phyloP scores from a whole-genome alignment of 1,140 invertebrate genomes.

The Eufriesea mexicana region DNA sequence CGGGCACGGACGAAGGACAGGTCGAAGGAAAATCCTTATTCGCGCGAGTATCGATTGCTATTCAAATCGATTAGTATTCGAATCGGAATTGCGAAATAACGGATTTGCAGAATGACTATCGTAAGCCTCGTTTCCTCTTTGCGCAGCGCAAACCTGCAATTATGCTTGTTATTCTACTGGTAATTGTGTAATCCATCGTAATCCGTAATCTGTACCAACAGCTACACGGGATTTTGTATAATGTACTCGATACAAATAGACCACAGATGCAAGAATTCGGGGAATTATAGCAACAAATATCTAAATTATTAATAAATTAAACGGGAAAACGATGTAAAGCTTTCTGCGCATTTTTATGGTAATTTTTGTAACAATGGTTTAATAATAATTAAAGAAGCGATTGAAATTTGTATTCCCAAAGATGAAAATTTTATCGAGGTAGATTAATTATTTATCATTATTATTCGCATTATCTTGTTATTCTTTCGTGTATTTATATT shows the following conservation, averaged over 20 bases:
- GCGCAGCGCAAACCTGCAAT: background rate
- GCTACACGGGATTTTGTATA: background rate
- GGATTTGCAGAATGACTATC: background rate
- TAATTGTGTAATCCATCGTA: background rate
- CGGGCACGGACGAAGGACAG: background rate
- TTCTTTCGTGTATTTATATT: too few species aligned
- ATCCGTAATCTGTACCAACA: background rate
- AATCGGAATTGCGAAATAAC: background rate
- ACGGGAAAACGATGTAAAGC: too few species aligned
- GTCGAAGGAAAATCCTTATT: background rate
- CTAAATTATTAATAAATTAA: too few species aligned
- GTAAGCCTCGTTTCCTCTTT: background rate
- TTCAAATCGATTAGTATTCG: too few species aligned
- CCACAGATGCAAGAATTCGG: background rate
- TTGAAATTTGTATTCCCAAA: too few species aligned
- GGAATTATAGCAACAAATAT: background rate
- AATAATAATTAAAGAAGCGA: too few species aligned
- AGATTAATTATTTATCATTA: too few species aligned
- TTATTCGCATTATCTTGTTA: too few species aligned
- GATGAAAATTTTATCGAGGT: too few species aligned
- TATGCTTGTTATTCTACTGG: background rate
- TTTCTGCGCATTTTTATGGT: too few species aligned
- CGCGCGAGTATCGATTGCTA: too few species aligned
- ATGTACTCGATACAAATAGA: background rate
- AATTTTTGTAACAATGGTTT: too few species aligned